Percentiles rank a stretch among this genome's conserved stretches.
Conservation (phyloP, 2,797 vertebrate genomes). For the Dendrocincla fuliginosa region DNA sequence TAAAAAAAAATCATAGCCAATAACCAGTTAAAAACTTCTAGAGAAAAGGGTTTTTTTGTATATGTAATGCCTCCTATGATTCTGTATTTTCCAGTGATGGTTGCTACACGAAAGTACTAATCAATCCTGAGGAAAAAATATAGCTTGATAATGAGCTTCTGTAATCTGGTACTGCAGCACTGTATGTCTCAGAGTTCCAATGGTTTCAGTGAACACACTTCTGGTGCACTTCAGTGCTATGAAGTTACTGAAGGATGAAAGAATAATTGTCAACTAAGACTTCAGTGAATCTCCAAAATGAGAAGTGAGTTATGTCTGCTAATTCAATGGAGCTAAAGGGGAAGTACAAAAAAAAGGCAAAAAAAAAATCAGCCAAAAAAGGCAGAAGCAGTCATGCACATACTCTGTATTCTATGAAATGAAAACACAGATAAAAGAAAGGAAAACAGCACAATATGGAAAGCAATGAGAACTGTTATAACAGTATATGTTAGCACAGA, state of each 20-base stretch:
- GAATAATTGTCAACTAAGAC: constrained; percentile 15
- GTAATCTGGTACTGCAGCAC: background rate
- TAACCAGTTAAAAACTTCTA: background rate
- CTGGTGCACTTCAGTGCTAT: background rate
- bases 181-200: background rate
- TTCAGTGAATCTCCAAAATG: background rate
- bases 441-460: background rate
- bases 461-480: background rate
- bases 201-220: background rate
- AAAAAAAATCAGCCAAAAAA: background rate
- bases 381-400: background rate
- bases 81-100: background rate
- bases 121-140: background rate
- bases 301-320: background rate
- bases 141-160: background rate
- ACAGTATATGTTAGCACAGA: background rate
- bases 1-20: background rate
- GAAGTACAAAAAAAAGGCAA: background rate
- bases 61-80: background rate
- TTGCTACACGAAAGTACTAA: background rate
- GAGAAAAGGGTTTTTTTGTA: background rate
- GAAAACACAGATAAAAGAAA: background rate
- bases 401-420: background rate
- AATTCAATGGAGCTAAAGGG: background rate
- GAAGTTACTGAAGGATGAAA: constrained; percentile 22